These are phyloP conservation scores for Acipenser ruthenus DNA, from an alignment of 2,797 vertebrate genomes.

Conservation along the genomic window DNA sequence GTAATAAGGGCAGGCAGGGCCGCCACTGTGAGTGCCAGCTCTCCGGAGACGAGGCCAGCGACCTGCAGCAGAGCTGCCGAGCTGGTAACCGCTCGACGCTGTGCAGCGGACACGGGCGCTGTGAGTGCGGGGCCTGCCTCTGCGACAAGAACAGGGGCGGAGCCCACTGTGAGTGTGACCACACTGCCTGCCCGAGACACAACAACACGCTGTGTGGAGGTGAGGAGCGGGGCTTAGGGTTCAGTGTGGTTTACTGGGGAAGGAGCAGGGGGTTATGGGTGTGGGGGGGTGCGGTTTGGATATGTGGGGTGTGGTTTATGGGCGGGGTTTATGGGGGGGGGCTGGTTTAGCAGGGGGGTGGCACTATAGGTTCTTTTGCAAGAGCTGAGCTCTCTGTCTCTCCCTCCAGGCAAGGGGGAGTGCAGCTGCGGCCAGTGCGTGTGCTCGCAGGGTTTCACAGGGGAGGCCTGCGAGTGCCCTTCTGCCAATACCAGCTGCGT, in stretches of 20 bases:
- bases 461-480: constrained; percentile 52
- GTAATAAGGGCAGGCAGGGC: constrained; percentile 41
- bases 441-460: constrained; percentile 39
- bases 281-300: too few species aligned
- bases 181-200: background rate
- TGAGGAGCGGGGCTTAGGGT: too few species aligned
- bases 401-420: constrained; percentile 38
- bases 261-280: too few species aligned
- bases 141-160: constrained; percentile 49
- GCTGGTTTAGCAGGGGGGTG: too few species aligned
- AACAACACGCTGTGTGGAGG: too few species aligned
- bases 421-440: constrained; percentile 53
- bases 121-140: constrained; percentile 55
- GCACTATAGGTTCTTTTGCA: too few species aligned
- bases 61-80: constrained; percentile 40
- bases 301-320: too few species aligned
- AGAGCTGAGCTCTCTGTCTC: background rate
- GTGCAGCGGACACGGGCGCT: constrained; percentile 57
- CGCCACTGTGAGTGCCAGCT: constrained; percentile 50
- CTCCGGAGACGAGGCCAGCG: constrained; percentile 23
- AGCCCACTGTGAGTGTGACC: background rate
- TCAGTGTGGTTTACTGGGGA: too few species aligned
- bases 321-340: too few species aligned
- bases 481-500: constrained; percentile 26
- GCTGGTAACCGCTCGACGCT: constrained; percentile 15